Base-by-base conservation (phyloP, 2,888 invertebrate species). In the Plagodis pulveraria region DNA sequence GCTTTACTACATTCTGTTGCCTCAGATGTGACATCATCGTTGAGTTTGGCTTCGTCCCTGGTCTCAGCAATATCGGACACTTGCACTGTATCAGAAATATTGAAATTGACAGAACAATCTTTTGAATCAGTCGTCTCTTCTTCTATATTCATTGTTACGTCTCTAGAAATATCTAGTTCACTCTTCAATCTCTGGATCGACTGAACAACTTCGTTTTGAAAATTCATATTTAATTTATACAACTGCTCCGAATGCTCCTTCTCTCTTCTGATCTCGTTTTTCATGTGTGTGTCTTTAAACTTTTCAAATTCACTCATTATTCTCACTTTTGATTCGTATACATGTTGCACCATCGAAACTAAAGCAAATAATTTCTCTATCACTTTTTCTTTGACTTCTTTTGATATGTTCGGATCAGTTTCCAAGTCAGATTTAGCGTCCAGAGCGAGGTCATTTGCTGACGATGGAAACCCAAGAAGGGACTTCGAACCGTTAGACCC, bases 361-460 rank as follows among this genome's bases (percentile, higher is more conserved):
- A 92, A 67, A 38, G 80, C 81, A 60, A 91, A 92, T 6, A 92
- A 67, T 67, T 92, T 92, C 57, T 87, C 79, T 36, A 92, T 91
- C 0, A 92, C 90, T 63, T 89, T 92, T 54, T 90, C 89, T 75
- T 91, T 91, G 0, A 89, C 85, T 70, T 82, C 88, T 62, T 81
- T 77, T 22, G 90, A 86, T 61, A 92, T 85, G 41, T 89, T 91
- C 38, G 80, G 73, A 60, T 91, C 92, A 0, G 91, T 87, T 82
- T 92, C 92, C n/a, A 92, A 68, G 51, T 92, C 91, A 0, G 90
- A 74, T 79, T 92, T 92, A 0, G 91, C 91, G 42, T 90, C 90
- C 1, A 92, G 69, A 42, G 92, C 92, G 56, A 92, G 73, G 65
- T 91, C 91, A 50, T 92, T 92, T 0, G 92, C 92, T 64, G 92